Conservation (phyloP, 2,113 vertebrate species). For the Phylloscopus trochiloides region DNA sequence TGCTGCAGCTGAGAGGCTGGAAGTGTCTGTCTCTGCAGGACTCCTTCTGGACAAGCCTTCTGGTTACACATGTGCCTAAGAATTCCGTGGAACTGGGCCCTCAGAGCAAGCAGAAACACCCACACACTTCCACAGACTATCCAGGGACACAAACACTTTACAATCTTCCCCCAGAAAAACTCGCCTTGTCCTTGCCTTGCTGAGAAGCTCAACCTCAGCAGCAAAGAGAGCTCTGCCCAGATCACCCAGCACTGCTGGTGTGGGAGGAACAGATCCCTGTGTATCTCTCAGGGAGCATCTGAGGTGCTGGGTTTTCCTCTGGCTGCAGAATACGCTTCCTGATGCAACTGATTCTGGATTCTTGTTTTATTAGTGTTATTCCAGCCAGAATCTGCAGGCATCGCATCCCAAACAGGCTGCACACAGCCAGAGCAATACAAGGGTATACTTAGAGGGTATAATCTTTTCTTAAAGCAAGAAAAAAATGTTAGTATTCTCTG, state of each 20-base stretch:
- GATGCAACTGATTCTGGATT: not conserved
- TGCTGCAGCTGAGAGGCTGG: not conserved
- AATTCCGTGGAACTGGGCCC: not conserved
- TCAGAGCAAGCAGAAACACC: constrained; percentile 3
- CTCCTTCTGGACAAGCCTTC: not conserved
- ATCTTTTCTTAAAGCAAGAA: not conserved
- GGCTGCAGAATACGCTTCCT: not conserved
- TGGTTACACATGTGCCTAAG: constrained; percentile 31
- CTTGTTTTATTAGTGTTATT: not conserved
- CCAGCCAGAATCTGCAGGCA: not conserved
- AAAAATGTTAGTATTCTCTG: not conserved
- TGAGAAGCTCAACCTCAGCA: not conserved
- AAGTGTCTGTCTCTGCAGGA: not conserved
- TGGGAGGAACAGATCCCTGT: not conserved
- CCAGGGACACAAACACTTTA: constrained; percentile 32
- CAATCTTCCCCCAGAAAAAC: not conserved
- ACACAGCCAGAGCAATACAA: not conserved
- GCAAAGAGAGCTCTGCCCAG: not conserved
- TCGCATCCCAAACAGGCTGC: not conserved
- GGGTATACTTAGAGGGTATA: not conserved
- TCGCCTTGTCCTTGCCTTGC: not conserved
- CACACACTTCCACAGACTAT: not conserved
- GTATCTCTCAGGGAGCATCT: not conserved
- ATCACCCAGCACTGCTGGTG: not conserved
- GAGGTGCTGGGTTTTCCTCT: not conserved